These are phyloP conservation scores for Rostratula benghalensis DNA, from an alignment of 2,113 vertebrate genomes.

Conservation along the genomic window DNA sequence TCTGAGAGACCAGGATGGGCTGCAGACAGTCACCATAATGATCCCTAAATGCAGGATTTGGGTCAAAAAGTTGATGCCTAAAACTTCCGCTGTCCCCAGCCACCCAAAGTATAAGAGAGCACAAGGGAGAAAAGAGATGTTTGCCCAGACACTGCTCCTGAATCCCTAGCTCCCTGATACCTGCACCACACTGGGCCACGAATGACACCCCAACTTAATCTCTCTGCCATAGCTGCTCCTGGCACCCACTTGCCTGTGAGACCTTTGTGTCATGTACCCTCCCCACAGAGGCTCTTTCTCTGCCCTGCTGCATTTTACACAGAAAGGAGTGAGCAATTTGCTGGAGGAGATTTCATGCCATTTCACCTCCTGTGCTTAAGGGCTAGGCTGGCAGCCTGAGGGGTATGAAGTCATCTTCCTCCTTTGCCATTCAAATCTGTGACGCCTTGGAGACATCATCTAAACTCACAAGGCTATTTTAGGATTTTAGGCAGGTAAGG, in stretches of 20 bases:
- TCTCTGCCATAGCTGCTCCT: not conserved
- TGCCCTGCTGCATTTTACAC: accelerated
- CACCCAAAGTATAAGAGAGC: not conserved
- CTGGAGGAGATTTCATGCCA: not conserved
- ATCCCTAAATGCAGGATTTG: not conserved
- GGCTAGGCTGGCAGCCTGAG: not conserved
- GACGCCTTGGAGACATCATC: not conserved
- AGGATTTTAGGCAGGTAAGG: not conserved
- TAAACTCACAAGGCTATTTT: not conserved
- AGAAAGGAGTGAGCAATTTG: not conserved
- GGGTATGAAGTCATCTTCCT: not conserved
- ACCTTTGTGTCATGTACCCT: not conserved
- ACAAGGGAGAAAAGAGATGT: not conserved
- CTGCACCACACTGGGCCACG: accelerated
- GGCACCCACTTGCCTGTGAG: not conserved
- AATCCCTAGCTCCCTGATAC: not conserved
- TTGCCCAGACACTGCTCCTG: not conserved
- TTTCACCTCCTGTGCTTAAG: not conserved
- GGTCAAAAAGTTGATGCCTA: not conserved
- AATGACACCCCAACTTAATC: not conserved
- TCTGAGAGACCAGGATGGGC: not conserved
- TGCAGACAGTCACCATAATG: not conserved
- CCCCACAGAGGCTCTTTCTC: accelerated
- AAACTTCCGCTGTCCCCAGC: not conserved
- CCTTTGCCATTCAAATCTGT: not conserved